These are phyloP conservation scores for Sinocyclocheilus grahami DNA, from an alignment of 2,113 vertebrate species.

Conservation along the genomic window DNA sequence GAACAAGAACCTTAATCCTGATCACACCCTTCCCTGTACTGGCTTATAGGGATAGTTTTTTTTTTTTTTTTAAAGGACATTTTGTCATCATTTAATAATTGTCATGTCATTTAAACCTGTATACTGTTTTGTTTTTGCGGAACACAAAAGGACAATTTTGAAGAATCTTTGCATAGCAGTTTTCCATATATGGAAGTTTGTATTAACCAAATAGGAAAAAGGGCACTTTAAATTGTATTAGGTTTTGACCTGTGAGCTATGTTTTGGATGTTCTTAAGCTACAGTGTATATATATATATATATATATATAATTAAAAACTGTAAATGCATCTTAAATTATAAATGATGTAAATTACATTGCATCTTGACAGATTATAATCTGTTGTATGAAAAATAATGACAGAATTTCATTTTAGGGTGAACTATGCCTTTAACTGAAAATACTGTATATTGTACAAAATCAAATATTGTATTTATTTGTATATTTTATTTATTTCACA, in stretches of 20 bases:
- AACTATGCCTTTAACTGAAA: neutral
- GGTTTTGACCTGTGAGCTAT: neutral
- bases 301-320: neutral
- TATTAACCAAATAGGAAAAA: neutral
- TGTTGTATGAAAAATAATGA: neutral
- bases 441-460: slow-evolving; percentile 36
- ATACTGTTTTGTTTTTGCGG: neutral
- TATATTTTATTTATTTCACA: slow-evolving; percentile 63
- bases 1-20: slow-evolving; percentile 54
- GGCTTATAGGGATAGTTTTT: neutral
- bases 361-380: too few relatives aligned
- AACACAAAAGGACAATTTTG: neutral
- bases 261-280: neutral
- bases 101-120: neutral
- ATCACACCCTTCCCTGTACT: neutral
- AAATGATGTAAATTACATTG: too few relatives aligned
- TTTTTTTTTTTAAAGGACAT: neutral
- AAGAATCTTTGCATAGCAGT: neutral
- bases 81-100: neutral
- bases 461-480: slow-evolving; percentile 62
- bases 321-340: too few relatives aligned
- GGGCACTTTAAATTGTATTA: neutral
- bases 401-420: neutral
- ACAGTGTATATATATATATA: too few relatives aligned
- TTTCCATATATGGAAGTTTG: too few relatives aligned